Conservation (phyloP, 2,113 vertebrate genomes). For the Vulpes lagopus region DNA sequence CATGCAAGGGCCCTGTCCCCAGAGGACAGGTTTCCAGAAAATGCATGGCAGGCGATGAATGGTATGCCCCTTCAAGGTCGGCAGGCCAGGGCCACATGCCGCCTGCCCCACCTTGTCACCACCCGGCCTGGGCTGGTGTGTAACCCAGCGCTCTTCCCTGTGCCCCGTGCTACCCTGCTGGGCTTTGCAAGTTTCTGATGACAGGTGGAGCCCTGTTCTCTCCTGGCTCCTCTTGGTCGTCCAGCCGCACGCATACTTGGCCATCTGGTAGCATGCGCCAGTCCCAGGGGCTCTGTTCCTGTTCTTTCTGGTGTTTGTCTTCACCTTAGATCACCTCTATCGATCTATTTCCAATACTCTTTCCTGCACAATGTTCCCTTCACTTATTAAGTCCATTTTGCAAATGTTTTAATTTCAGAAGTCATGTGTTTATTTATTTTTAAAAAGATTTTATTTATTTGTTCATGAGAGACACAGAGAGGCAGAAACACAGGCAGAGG, state of each 20-base stretch:
- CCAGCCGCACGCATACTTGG: accelerated
- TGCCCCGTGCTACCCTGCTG: accelerated
- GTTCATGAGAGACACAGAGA: no score
- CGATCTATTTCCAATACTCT: not conserved
- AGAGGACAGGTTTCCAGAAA: not conserved
- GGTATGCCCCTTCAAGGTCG: accelerated
- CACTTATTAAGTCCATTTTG: not conserved
- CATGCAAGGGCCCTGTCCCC: accelerated
- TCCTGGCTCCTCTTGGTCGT: not conserved
- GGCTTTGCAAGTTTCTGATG: accelerated
- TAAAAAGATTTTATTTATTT: no score
- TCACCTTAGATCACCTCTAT: accelerated
- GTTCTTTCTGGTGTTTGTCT: not conserved
- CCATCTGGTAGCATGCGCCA: accelerated
- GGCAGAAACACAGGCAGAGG: no score
- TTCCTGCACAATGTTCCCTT: no score
- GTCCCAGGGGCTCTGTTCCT: not conserved
- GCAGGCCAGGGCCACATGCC: not conserved
- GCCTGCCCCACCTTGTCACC: not conserved
- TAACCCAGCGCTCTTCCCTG: accelerated
- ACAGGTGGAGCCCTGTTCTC: not conserved
- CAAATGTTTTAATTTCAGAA: not conserved
- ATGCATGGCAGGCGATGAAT: accelerated
- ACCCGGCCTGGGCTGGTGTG: accelerated
- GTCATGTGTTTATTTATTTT: not conserved